Evolutionary conservation across 2,888 invertebrate genomes (phyloP), one percentile per base, ranked within the genome.

Genomic region (Catocala fraxini): DNA sequence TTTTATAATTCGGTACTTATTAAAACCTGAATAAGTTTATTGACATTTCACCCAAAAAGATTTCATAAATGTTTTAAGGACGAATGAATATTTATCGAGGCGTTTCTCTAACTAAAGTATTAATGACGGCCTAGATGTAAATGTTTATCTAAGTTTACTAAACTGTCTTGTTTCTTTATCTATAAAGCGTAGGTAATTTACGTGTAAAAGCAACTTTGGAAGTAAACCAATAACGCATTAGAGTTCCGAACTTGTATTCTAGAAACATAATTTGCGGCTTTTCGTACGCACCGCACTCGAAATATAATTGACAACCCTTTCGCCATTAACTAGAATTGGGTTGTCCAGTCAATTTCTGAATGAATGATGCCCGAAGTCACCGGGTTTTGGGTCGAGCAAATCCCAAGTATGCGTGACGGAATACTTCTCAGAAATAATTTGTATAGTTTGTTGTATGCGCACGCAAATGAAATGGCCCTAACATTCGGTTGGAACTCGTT

Each of bases 371-470:
- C 80, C 78, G 71, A 67, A 82, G 82, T 78, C 80, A 73, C 75
- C 77, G 70, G 70, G 68, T 71, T 75, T 74, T 64, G 64, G 71
- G 69, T 70, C 71, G 68, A 85, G 86, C 84, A 83, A 84, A 85
- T 86, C 73, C 81, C 77, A 89, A 89, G 83, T 82, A 89, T 89
- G 87, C 86, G 83, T 82, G 79, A 79, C 79, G 73, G 75, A 73
- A 76, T 84, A 83, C 77, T 85, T 84, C 80, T 73, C 79, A 75
- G 76, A 80, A 85, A 87, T 87, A 85, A 86, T 87, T 88, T 85
- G 87, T 86, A 79, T 87, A 84, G 86, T 87, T 87, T 80, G 80
- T 77, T 77, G 80, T 81, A 84, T 83, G 80, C 79, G 82, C 81
- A 84, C 83, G 82, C 82, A 86, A 86, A 88, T 86, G 84, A 85